Evolutionary conservation across 2,113 vertebrate species (phyloP).

Genomic region (Pluvialis apricaria): DNA sequence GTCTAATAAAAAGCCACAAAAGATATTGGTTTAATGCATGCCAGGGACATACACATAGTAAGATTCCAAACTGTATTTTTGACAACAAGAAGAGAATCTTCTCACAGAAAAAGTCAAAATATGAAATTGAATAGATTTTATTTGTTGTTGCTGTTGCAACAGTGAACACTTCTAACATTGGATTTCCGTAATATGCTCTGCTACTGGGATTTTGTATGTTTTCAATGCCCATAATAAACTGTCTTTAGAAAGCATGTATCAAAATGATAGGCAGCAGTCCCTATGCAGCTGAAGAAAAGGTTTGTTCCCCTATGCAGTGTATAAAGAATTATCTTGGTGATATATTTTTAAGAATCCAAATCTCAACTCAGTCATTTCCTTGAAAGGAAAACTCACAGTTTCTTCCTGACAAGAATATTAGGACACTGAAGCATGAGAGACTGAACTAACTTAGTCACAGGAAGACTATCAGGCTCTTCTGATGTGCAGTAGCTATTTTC

Average conservation of each 20-base stretch:
- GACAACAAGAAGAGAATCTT: background rate
- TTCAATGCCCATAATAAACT: conserved; percentile 1
- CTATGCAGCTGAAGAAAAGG: background rate
- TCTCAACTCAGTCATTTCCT: background rate
- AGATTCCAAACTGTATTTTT: conserved; percentile 41
- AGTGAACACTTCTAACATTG: background rate
- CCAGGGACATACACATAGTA: background rate
- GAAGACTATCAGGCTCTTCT: background rate
- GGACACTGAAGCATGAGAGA: background rate
- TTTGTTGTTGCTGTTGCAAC: background rate
- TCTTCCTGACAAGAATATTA: background rate
- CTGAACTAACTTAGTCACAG: background rate
- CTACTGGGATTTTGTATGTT: background rate
- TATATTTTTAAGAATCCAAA: background rate
- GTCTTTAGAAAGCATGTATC: background rate
- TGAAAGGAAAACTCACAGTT: background rate
- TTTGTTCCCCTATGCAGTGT: background rate
- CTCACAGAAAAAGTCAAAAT: background rate
- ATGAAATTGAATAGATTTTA: background rate
- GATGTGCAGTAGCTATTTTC: background rate
- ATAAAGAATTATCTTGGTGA: background rate
- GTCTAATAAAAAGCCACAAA: conserved; percentile 1
- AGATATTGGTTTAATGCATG: background rate
- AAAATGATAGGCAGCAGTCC: background rate
- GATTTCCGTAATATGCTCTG: background rate